These are phyloP conservation scores for Pandemis corylana DNA, from an alignment of 2,888 invertebrate genomes.

Conservation along the genomic window DNA sequence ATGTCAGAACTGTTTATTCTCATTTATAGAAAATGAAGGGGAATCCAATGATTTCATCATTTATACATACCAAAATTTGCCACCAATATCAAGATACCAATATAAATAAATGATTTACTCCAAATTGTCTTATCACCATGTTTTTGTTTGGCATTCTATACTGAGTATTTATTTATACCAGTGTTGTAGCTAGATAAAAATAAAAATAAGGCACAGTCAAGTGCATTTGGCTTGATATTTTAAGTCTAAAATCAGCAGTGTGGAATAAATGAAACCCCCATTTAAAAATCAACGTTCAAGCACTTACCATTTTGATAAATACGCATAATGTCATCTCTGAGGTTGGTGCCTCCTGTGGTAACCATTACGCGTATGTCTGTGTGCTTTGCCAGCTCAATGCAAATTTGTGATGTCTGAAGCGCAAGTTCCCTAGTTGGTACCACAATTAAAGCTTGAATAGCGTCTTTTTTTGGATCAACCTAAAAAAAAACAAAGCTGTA, in stretches of 20 bases:
- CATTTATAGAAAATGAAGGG: constrained; percentile 40
- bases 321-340: constrained; percentile 99
- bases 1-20: constrained; percentile 36
- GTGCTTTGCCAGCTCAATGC: constrained; percentile 99
- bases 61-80: neutral
- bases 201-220: neutral
- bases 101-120: neutral
- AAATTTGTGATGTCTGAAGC: constrained; percentile 99
- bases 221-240: neutral
- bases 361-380: constrained; percentile 99
- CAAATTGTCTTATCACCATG: neutral
- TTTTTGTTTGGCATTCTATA: neutral
- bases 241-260: neutral
- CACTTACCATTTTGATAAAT: constrained; percentile 97
- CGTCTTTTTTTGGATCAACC: constrained; percentile 94
- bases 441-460: constrained; percentile 98
- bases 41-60: constrained; percentile 39
- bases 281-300: constrained; percentile 4
- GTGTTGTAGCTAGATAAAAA: neutral
- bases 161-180: neutral
- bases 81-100: neutral
- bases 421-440: constrained; percentile 99
- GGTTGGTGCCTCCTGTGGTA: constrained; percentile 99
- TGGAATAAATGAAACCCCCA: neutral
- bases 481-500: constrained; percentile 49